Percentiles rank a stretch among this genome's conserved stretches.
Conservation (phyloP, 2,888 invertebrate genomes). For the Erannis defoliaria region DNA sequence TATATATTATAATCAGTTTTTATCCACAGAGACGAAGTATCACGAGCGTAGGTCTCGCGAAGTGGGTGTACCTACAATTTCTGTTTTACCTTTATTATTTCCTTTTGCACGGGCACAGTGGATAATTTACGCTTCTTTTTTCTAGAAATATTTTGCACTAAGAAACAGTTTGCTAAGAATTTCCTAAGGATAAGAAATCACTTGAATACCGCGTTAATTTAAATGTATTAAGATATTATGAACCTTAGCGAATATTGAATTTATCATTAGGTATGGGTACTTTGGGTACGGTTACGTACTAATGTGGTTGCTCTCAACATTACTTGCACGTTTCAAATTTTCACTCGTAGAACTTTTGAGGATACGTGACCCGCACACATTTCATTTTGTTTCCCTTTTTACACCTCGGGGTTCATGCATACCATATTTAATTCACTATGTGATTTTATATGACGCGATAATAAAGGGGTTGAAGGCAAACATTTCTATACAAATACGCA, state of each 20-base stretch:
- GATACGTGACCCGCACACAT: conserved; percentile 28
- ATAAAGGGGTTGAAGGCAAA: not conserved
- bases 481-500: not conserved
- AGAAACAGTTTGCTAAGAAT: conserved; percentile 30
- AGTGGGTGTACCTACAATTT: conserved; percentile 18
- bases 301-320: conserved; percentile 10
- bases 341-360: conserved; percentile 24
- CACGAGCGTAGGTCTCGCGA: conserved; percentile 8
- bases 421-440: not conserved
- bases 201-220: conserved; percentile 15
- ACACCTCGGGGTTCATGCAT: conserved; percentile 11
- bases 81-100: conserved; percentile 27
- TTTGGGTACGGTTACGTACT: not conserved
- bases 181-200: conserved; percentile 24
- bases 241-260: conserved; percentile 8
- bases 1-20: not conserved
- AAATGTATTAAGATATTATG: conserved; percentile 5
- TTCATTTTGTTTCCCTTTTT: conserved; percentile 19
- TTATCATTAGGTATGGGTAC: not conserved
- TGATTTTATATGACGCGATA: not conserved
- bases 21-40: not conserved
- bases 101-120: conserved; percentile 20
- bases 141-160: conserved; percentile 35
- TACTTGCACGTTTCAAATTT: conserved; percentile 28
- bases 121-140: conserved; percentile 28